Evolutionary conservation across 2,888 invertebrate species (phyloP), one percentile per base, ranked within the genome.

Genomic region (Stenurella melanura): DNA sequence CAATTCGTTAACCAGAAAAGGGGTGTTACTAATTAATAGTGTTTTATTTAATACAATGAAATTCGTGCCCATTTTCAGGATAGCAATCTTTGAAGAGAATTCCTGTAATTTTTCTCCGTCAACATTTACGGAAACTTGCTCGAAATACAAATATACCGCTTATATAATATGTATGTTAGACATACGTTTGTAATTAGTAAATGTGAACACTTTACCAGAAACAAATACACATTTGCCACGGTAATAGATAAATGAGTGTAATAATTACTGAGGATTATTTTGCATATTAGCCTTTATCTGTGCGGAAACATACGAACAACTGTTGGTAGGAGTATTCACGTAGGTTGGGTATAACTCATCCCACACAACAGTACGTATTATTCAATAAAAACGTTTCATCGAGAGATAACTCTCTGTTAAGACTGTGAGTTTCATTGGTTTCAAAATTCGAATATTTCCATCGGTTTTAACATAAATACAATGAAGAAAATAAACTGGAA

Each of bases 1-100:
- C 50, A 50, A 50, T 50, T 50, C 50, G 50, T 50, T 50, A 50
- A 50, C 50, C n/a, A n/a, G 50, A 50, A n/a, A 50, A 50, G 50
- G 50, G 50, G 50, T 50, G 50, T 50, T 50, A 50, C 50, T 50
- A 50, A 50, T 50, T 50, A 50, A 50, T 50, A 50, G 50, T 50
- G n/a, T 50, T 50, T 50, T 50, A n/a, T 50, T 50, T 50, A 50
- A 50, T 50, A 50, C 50, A n/a, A 50, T 50, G 50, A 50, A 50
- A n/a, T n/a, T 50, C n/a, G 50, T 50, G 50, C 50, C 15, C 50
- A 50, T 50, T 50, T 50, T 50, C 50, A 50, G 50, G n/a, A 50
- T 15, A 50, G 50, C 12, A 50, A 50, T 50, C 50, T 50, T 50
- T 50, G 50, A 50, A n/a, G 50, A 50, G 50, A 50, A 50, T 50